Percentiles rank a stretch among this genome's conserved stretches.
Evolutionary conservation across 2,113 vertebrate genomes (phyloP).

Genomic region (Ctenodactylus gundi): DNA sequence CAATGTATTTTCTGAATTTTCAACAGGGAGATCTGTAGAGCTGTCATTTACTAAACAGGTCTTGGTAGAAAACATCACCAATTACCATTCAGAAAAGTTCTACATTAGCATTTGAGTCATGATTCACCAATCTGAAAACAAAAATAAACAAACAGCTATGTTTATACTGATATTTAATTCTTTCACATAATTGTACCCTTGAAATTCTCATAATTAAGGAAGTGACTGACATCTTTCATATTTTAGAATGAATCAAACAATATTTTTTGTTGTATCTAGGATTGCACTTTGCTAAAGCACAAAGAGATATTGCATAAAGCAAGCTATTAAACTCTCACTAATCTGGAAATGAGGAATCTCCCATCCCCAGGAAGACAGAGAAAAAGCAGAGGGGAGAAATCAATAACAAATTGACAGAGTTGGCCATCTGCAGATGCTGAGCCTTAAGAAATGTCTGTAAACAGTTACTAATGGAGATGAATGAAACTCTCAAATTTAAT

Average conservation of each 20-base stretch:
- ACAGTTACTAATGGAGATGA: not conserved
- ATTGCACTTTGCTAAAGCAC: not conserved
- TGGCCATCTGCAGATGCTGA: not conserved
- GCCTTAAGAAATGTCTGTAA: slow-evolving; percentile 1
- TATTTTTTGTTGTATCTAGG: not conserved
- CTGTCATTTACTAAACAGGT: not conserved
- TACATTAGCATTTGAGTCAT: not conserved
- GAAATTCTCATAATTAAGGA: not conserved
- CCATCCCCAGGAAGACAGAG: not conserved
- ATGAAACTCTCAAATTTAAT: not conserved
- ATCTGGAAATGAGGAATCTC: not conserved
- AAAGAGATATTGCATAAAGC: not conserved
- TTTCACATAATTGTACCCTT: not conserved
- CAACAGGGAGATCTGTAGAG: not conserved
- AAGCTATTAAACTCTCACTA: not conserved
- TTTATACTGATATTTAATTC: not conserved
- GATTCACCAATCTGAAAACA: not conserved
- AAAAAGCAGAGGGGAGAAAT: not conserved
- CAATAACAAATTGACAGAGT: not conserved
- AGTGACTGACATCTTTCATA: not conserved
- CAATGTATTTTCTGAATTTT: not conserved
- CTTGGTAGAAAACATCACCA: not conserved
- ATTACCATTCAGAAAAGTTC: not conserved
- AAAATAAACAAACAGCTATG: not conserved
- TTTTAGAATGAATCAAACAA: not conserved